These are phyloP conservation scores for Dendrolimus pini DNA, from an alignment of 2,888 invertebrate genomes.

Conservation along the genomic window DNA sequence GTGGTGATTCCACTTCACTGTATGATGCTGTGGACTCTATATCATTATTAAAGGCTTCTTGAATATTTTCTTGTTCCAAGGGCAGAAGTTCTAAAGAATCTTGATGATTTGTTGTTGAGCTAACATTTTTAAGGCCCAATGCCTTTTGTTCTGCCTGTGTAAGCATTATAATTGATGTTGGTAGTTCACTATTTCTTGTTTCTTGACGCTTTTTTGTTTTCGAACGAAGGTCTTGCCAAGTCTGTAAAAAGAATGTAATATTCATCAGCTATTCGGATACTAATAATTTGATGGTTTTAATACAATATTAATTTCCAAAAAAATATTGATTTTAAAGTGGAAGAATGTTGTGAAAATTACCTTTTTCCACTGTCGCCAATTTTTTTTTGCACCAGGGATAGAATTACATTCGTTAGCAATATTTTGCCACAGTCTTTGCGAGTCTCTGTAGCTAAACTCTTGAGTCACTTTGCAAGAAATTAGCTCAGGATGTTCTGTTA, in stretches of 20 bases:
- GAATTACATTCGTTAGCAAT: constrained; percentile 58
- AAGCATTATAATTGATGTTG: constrained; percentile 32
- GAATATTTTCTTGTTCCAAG: constrained; percentile 28
- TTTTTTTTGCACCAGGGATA: constrained; percentile 57
- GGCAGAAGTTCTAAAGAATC: constrained; percentile 41
- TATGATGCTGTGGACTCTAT: constrained; percentile 30
- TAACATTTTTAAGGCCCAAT: constrained; percentile 41
- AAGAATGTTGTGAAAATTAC: constrained; percentile 18
- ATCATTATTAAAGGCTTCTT: constrained; percentile 31
- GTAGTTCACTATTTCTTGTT: constrained; percentile 35
- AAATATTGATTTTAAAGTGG: too few relatives aligned
- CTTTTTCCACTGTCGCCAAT: constrained; percentile 67
- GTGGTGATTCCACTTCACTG: constrained; percentile 45
- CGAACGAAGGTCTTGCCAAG: constrained; percentile 61
- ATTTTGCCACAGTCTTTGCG: constrained; percentile 50
- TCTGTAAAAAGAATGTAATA: constrained; percentile 34
- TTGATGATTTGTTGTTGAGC: constrained; percentile 33
- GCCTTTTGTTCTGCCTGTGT: constrained; percentile 46
- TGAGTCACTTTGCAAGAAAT: constrained; percentile 48
- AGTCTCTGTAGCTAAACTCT: constrained; percentile 48
- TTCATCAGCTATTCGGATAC: neutral
- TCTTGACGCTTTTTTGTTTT: constrained; percentile 48
- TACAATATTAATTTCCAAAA: too few relatives aligned
- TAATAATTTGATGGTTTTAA: too few relatives aligned
- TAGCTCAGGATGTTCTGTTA: constrained; percentile 53